phyloP scores from a whole-genome alignment of 2,888 invertebrate species.

The Nomada lathburiana region DNA sequence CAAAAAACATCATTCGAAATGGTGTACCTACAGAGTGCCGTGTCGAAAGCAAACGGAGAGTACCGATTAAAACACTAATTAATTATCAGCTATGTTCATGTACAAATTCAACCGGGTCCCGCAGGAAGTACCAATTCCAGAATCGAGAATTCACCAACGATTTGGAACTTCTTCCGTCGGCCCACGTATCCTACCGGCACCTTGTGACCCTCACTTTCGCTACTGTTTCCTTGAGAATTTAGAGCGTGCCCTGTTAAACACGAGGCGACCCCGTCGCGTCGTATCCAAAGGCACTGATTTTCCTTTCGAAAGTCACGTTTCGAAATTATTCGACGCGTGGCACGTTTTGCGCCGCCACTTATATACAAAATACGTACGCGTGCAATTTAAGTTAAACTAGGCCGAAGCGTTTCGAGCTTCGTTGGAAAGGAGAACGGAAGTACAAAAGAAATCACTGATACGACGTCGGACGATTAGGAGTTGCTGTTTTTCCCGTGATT shows the following conservation, averaged over 20 bases:
- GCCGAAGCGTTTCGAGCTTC: constrained; percentile 51
- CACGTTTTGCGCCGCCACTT: constrained; percentile 36
- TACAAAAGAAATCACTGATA: constrained; percentile 26
- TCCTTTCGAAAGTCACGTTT: constrained; percentile 42
- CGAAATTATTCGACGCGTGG: constrained; percentile 35
- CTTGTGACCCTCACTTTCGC: constrained; percentile 1
- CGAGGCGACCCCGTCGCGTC: constrained; percentile 35
- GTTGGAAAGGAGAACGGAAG: constrained; percentile 5
- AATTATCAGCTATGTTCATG: constrained; percentile 31
- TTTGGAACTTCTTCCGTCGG: constrained; percentile 20
- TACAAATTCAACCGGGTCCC: constrained; percentile 31
- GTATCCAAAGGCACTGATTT: constrained; percentile 69
- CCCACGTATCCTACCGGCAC: constrained; percentile 6
- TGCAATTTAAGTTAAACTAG: constrained; percentile 49
- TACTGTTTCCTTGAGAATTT: constrained; percentile 34
- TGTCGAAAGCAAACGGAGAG: constrained; percentile 8
- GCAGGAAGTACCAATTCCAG: constrained; percentile 19
- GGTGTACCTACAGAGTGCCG: constrained; percentile 3
- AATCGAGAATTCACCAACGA: constrained; percentile 10
- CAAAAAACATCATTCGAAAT: constrained; percentile 12
- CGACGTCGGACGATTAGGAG: constrained; percentile 42
- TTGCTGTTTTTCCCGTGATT: constrained; percentile 83
- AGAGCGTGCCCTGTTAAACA: constrained; percentile 40
- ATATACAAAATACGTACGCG: constrained; percentile 54
- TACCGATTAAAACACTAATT: constrained; percentile 21